Conservation (phyloP, 2,113 vertebrate genomes). For the Rafetus swinhoei region DNA sequence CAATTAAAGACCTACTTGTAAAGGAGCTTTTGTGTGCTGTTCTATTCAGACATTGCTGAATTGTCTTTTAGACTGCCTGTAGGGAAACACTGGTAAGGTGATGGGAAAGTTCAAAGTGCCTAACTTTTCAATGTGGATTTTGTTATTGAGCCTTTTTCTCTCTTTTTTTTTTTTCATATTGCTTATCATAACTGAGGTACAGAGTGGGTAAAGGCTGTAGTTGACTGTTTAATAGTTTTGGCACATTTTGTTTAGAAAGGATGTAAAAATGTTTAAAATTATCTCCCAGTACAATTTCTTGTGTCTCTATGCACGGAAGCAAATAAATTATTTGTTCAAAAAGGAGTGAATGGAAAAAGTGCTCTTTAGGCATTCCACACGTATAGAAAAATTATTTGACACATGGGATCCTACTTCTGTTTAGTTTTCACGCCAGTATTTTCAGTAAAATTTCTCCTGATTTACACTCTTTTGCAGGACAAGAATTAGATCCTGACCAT, state of each 20-base stretch:
- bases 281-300: not conserved
- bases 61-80: conserved; percentile 75
- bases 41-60: conserved; percentile 75
- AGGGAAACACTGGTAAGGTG: conserved; percentile 75
- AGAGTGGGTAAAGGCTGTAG: conserved; percentile 12
- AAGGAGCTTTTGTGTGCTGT: conserved; percentile 81
- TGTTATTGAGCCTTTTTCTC: conserved; percentile 57
- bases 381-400: not conserved
- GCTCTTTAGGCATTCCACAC: not conserved
- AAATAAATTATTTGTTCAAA: conserved; percentile 27
- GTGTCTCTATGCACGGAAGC: not conserved
- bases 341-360: conserved; percentile 21
- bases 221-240: not conserved
- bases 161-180: not conserved
- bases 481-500: not conserved
- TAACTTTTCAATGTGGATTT: conserved; percentile 74
- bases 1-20: conserved; percentile 82
- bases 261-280: conserved; percentile 31
- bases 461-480: not conserved
- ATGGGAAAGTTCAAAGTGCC: conserved; percentile 81
- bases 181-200: conserved; percentile 32
- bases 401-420: not conserved
- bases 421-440: not conserved
- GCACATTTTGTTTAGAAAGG: conserved; percentile 19
- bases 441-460: not conserved